Evolutionary conservation across 2,113 vertebrate genomes (phyloP).

Genomic region (Alouatta palliata): DNA sequence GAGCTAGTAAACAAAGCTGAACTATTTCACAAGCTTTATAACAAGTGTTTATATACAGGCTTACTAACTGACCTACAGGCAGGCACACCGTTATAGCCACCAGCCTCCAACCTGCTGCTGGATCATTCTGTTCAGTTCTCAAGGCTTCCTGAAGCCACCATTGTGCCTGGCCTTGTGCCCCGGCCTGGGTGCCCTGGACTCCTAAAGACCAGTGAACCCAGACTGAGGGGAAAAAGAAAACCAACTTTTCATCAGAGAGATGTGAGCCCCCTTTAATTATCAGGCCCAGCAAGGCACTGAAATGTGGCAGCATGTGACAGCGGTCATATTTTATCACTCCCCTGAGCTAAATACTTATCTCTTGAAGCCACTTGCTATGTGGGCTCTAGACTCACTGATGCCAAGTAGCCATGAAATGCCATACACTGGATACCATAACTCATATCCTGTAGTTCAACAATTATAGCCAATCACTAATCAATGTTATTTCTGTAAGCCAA

Average conservation of each 20-base stretch:
- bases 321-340: not conserved
- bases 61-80: not conserved
- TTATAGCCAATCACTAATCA: not conserved
- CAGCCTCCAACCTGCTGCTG: not conserved
- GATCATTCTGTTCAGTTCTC: not conserved
- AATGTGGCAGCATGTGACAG: not conserved
- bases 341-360: not conserved
- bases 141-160: not conserved
- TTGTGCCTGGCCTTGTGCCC: not conserved
- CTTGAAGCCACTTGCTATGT: not conserved
- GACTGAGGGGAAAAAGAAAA: not conserved
- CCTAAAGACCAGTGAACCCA: not conserved
- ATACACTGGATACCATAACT: not conserved
- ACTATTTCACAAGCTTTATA: constrained; percentile 37
- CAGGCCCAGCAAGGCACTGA: not conserved
- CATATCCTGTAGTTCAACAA: not conserved
- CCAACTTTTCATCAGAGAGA: not conserved
- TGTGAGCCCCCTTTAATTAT: not conserved
- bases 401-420: not conserved
- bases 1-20: constrained; percentile 40
- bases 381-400: not conserved
- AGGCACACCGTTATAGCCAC: not conserved
- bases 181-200: too few relatives aligned
- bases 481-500: not conserved
- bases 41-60: constrained; percentile 21